A percentile compares a stretch with the other conserved stretches of the same genome.
These are phyloP conservation scores for Eudyptes chrysolophus DNA, from an alignment of 2,113 vertebrate species.

Conservation along the genomic window DNA sequence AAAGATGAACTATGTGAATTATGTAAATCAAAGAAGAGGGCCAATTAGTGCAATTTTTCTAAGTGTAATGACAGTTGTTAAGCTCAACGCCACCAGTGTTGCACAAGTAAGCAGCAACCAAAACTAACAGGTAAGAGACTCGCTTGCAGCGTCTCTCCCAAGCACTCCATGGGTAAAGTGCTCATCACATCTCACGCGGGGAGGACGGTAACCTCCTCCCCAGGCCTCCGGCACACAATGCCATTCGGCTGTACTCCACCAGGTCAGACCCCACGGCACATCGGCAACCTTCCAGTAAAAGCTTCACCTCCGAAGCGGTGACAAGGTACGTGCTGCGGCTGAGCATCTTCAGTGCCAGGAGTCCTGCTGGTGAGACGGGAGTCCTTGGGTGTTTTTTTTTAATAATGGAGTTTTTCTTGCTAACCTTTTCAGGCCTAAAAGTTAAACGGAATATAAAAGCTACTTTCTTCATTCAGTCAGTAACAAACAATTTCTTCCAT, in stretches of 20 bases:
- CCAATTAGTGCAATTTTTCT: neutral
- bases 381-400: neutral
- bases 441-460: conserved; percentile 14
- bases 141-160: neutral
- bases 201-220: neutral
- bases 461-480: conserved; percentile 5
- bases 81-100: neutral
- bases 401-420: neutral
- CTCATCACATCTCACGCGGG: fast-evolving
- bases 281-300: neutral
- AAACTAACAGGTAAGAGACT: neutral
- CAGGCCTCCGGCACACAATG: neutral
- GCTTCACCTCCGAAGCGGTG: neutral
- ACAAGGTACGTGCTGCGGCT: neutral
- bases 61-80: neutral
- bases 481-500: neutral
- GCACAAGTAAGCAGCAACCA: conserved; percentile 21
- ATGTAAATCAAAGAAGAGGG: neutral
- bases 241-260: neutral
- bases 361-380: neutral
- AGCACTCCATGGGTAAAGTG: neutral
- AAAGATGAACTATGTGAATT: neutral
- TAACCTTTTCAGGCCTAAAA: neutral
- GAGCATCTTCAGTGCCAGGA: neutral
- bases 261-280: neutral